These are phyloP conservation scores for Myiotriccus ornatus DNA, from an alignment of 2,797 vertebrate genomes.

Conservation along the genomic window DNA sequence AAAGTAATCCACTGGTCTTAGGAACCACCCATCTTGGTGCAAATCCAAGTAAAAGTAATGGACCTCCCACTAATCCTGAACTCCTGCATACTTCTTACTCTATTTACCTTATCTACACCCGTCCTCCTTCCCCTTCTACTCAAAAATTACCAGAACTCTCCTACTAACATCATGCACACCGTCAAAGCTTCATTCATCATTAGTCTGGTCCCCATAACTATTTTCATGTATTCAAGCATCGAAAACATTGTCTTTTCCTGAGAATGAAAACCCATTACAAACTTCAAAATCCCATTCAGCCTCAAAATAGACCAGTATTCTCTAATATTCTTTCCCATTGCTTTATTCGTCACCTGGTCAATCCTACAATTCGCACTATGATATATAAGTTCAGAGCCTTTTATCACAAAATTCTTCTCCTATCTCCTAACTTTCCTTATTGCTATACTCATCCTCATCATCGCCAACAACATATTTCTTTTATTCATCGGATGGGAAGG, in stretches of 20 bases:
- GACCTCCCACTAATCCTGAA: neutral
- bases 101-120: rapidly evolving
- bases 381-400: neutral
- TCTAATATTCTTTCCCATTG: neutral
- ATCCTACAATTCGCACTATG: neutral
- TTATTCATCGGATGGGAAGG: neutral
- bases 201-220: neutral
- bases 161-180: rapidly evolving
- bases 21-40: neutral
- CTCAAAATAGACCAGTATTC: neutral
- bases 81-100: rapidly evolving
- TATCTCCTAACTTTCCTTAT: neutral
- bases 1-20: neutral
- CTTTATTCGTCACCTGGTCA: neutral
- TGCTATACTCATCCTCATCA: neutral
- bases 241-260: neutral
- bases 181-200: rapidly evolving
- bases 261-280: neutral
- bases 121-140: rapidly evolving
- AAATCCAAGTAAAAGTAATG: slow-evolving; percentile 67
- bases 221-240: rapidly evolving
- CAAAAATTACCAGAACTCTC: rapidly evolving
- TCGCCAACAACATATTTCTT: neutral
- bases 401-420: neutral
- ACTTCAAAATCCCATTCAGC: neutral